Evolutionary conservation across 2,888 invertebrate genomes (phyloP).

Genomic region (Cybosia mesomella): DNA sequence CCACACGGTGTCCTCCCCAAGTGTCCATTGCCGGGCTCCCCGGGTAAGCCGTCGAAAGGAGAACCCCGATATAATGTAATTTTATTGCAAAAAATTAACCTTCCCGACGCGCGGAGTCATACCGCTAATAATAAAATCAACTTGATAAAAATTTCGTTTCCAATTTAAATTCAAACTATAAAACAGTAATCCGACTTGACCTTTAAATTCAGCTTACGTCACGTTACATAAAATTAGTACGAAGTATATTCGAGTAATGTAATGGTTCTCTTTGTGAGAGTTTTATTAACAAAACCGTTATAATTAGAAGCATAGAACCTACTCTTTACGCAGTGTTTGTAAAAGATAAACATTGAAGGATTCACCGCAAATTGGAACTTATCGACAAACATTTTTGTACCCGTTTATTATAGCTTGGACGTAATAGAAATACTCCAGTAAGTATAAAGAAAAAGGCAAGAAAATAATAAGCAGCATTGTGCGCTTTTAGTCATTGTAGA

Average conservation of each 20-base stretch:
- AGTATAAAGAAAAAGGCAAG: not conserved
- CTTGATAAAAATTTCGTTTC: not conserved
- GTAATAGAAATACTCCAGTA: not conserved
- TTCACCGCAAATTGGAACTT: conserved; percentile 2
- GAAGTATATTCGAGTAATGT: conserved; percentile 16
- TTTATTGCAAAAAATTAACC: not conserved
- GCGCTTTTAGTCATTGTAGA: no score
- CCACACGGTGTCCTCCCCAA: no score
- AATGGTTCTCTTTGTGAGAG: conserved; percentile 17
- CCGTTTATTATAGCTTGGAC: not conserved
- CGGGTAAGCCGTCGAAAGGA: no score
- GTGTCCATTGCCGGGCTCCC: no score
- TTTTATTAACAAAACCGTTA: conserved; percentile 22
- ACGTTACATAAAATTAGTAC: conserved; percentile 18
- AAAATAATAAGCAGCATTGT: not conserved
- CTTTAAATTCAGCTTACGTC: conserved; percentile 15
- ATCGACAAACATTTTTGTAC: not conserved
- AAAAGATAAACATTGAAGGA: conserved; percentile 15
- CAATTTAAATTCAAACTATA: not conserved
- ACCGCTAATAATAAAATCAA: not conserved
- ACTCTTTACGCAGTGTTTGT: conserved; percentile 9
- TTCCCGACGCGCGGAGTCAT: not conserved
- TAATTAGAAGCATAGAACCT: conserved; percentile 34
- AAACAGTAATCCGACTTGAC: conserved; percentile 20
- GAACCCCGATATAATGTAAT: no score